Evolutionary conservation across 1,140 invertebrate species (phyloP).

Genomic region (Hylaeus anthracinus): DNA sequence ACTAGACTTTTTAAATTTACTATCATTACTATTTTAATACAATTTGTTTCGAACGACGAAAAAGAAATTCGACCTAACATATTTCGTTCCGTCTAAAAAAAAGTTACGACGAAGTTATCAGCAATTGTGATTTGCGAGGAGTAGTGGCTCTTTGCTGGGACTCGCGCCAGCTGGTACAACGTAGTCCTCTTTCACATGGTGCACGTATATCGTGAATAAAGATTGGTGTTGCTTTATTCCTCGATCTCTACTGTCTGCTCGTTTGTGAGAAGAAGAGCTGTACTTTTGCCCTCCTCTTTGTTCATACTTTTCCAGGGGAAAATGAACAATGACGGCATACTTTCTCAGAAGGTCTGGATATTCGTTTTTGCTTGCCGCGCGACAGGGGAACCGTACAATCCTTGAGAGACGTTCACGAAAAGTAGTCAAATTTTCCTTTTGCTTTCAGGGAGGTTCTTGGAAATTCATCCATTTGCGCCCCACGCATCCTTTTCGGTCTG

Average conservation of each 20-base stretch:
- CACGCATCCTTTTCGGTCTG: not conserved
- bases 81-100: too few relatives aligned
- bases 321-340: constrained; percentile 32
- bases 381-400: constrained; percentile 15
- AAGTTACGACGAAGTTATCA: not conserved
- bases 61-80: too few relatives aligned
- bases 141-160: not conserved
- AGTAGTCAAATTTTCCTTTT: constrained; percentile 20
- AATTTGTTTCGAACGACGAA: too few relatives aligned
- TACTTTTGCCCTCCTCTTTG: constrained; percentile 25
- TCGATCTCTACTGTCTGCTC: constrained; percentile 24
- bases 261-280: constrained; percentile 15
- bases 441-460: not conserved
- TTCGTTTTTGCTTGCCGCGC: not conserved
- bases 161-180: not conserved
- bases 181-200: not conserved
- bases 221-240: constrained; percentile 29
- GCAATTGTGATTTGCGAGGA: not conserved
- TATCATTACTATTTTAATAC: too few relatives aligned
- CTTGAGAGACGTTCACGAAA: constrained; percentile 2
- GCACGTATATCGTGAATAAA: constrained; percentile 6
- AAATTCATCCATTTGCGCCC: not conserved
- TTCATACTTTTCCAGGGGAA: constrained; percentile 28
- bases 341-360: constrained; percentile 2
- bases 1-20: too few relatives aligned